A percentile compares a stretch with the other conserved stretches of the same genome.
These are phyloP conservation scores for Archips xylosteana DNA, from an alignment of 2,888 invertebrate species.

Conservation along the genomic window DNA sequence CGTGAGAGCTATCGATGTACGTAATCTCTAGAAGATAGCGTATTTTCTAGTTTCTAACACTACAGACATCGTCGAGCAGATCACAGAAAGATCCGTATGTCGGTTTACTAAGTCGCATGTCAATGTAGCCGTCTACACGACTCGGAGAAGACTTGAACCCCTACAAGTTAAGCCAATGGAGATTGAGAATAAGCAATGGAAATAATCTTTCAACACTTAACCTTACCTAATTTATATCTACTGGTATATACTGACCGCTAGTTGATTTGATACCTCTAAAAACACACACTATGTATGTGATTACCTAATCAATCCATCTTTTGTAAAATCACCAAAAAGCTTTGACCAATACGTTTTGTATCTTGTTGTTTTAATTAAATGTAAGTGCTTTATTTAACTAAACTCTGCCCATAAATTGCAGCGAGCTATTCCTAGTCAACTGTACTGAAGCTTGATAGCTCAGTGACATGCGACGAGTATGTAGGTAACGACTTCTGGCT, in stretches of 20 bases:
- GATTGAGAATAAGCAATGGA: background rate
- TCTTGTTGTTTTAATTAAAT: background rate
- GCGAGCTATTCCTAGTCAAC: background rate
- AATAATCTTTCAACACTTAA: background rate
- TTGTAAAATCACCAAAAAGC: background rate
- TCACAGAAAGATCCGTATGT: background rate
- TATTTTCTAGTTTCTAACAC: background rate
- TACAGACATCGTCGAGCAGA: background rate
- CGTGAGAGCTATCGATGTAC: background rate
- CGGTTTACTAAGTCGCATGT: slow-evolving; percentile 1
- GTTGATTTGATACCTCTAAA: too few relatives aligned
- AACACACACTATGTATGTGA: background rate
- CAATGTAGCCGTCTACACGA: slow-evolving; percentile 23
- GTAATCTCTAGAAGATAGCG: background rate
- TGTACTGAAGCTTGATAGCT: slow-evolving; percentile 21
- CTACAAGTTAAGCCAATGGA: background rate
- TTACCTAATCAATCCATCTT: background rate
- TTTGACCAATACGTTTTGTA: background rate
- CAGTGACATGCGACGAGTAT: slow-evolving; percentile 20
- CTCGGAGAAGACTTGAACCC: background rate
- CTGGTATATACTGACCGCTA: background rate
- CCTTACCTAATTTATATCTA: background rate
- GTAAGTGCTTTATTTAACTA: background rate
- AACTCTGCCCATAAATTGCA: background rate
- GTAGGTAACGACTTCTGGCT: background rate